These are phyloP conservation scores for Bemisia tabaci DNA, from an alignment of 1,140 invertebrate genomes.

Conservation along the genomic window DNA sequence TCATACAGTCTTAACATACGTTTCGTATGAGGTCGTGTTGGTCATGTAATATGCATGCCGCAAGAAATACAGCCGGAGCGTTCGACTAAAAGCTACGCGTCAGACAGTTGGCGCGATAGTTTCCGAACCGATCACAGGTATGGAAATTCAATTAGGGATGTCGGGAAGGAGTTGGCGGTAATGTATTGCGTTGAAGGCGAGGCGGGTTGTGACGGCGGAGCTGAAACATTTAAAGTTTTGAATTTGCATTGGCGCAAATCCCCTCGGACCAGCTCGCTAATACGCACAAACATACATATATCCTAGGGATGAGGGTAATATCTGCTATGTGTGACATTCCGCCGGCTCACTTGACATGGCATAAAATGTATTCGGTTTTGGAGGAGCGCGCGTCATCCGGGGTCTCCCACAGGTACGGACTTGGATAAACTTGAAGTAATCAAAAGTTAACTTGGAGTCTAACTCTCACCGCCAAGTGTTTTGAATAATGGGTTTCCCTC, in stretches of 20 bases:
- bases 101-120: not conserved
- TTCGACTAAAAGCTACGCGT: too few species aligned
- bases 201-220: not conserved
- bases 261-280: not conserved
- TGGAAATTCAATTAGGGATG: not conserved
- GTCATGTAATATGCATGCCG: too few species aligned
- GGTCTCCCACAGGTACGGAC: not conserved
- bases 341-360: not conserved
- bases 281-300: not conserved
- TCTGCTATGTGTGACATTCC: not conserved
- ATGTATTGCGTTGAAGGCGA: not conserved
- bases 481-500: not conserved
- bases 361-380: not conserved
- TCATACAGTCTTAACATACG: too few species aligned
- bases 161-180: not conserved
- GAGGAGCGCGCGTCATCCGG: not conserved
- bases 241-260: not conserved
- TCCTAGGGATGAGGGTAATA: not conserved
- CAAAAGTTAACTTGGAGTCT: not conserved
- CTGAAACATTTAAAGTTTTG: not conserved
- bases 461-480: not conserved
- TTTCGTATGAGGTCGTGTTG: too few species aligned
- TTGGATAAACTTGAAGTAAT: not conserved
- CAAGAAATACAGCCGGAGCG: too few species aligned
- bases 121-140: not conserved